A percentile compares a stretch with the other conserved stretches of the same genome.
These are phyloP conservation scores for Ifrita kowaldi DNA, from an alignment of 2,113 vertebrate genomes.

Conservation along the genomic window DNA sequence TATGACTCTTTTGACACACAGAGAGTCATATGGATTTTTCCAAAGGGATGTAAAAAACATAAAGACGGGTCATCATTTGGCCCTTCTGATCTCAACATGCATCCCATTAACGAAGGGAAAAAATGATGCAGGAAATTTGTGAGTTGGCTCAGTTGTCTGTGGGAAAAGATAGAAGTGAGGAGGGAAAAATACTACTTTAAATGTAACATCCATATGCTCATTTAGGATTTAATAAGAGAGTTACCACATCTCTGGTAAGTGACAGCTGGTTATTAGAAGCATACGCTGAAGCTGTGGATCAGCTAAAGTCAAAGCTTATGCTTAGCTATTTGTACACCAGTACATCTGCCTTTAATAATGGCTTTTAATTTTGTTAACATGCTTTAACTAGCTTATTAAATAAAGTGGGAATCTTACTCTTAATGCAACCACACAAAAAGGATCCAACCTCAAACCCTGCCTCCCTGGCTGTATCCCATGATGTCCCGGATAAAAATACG, in stretches of 20 bases:
- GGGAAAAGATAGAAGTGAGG: neutral
- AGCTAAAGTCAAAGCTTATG: constrained; percentile 36
- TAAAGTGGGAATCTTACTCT: constrained; percentile 3
- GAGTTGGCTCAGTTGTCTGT: constrained; percentile 9
- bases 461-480: neutral
- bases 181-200: neutral
- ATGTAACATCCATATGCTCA: constrained; percentile 32
- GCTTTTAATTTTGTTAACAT: constrained; percentile 39
- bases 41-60: neutral
- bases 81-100: constrained; percentile 42
- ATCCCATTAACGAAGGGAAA: neutral
- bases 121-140: neutral
- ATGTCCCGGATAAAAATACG: neutral
- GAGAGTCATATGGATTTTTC: constrained; percentile 11
- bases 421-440: neutral
- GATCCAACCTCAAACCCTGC: neutral
- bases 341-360: constrained; percentile 61
- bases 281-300: neutral
- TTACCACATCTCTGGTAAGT: constrained; percentile 43
- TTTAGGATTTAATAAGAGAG: constrained; percentile 43
- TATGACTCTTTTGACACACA: neutral
- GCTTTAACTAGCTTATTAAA: constrained; percentile 40
- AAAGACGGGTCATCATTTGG: constrained; percentile 23
- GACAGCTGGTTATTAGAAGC: constrained; percentile 61
- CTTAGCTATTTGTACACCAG: neutral